Percentiles rank a stretch among this genome's conserved stretches.
phyloP scores from a whole-genome alignment of 2,888 invertebrate genomes.

The Hetaerina titia region DNA sequence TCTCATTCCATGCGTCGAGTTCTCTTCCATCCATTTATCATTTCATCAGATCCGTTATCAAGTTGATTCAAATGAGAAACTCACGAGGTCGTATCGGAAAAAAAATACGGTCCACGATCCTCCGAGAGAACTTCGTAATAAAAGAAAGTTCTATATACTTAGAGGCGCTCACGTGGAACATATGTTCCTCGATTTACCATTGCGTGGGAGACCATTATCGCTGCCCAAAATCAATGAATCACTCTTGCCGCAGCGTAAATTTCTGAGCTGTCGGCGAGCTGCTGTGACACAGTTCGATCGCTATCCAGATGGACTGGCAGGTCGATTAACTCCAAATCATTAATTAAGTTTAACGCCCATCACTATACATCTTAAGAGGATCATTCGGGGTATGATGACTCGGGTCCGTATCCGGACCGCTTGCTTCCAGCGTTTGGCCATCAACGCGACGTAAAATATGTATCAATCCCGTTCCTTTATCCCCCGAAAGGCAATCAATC shows the following conservation, averaged over 20 bases:
- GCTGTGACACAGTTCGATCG: too few species aligned
- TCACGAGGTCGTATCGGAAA: neutral
- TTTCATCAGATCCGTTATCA: neutral
- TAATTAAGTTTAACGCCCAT: too few species aligned
- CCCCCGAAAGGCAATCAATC: too few species aligned
- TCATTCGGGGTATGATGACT: too few species aligned
- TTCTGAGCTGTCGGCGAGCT: too few species aligned
- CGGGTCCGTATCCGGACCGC: too few species aligned
- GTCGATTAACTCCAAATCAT: too few species aligned
- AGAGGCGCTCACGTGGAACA: neutral
- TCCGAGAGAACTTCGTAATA: neutral
- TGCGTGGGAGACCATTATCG: neutral
- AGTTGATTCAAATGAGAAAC: neutral
- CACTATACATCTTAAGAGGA: too few species aligned
- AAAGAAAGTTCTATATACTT: neutral
- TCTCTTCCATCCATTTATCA: neutral
- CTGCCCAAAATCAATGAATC: neutral
- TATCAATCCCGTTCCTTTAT: too few species aligned
- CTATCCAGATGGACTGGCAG: too few species aligned
- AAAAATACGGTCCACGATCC: neutral
- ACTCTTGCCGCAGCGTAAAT: neutral
- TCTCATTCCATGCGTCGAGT: neutral
- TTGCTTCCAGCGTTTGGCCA: too few species aligned
- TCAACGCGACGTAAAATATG: too few species aligned
- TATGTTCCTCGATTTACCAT: neutral